These are phyloP conservation scores for Trichonephila inaurata DNA, from an alignment of 1,140 invertebrate genomes.

Conservation along the genomic window DNA sequence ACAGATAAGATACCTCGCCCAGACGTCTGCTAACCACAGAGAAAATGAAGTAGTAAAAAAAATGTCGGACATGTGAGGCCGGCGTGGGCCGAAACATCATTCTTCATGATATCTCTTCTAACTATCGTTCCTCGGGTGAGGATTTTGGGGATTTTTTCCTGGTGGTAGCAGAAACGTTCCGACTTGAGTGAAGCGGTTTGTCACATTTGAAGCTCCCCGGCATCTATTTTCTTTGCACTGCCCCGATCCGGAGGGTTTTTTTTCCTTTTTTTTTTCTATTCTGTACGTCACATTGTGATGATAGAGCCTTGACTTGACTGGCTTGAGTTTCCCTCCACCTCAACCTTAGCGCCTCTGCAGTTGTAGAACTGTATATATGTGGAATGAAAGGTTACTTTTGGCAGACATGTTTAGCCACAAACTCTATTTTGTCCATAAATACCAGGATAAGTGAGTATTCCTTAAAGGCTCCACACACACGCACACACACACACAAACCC, in stretches of 20 bases:
- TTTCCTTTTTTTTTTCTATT: neutral
- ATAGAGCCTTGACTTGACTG: conserved; percentile 4
- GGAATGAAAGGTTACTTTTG: neutral
- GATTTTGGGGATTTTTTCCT: conserved; percentile 19
- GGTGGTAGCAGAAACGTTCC: neutral
- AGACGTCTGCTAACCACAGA: conserved; percentile 29
- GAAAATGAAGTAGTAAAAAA: conserved; percentile 63
- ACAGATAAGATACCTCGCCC: conserved; percentile 56
- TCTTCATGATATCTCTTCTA: conserved; percentile 17
- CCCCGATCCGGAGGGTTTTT: neutral
- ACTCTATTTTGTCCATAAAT: neutral
- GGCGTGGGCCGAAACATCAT: conserved; percentile 31
- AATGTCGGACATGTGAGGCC: neutral
- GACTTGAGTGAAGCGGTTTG: conserved; percentile 48
- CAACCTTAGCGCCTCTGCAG: neutral
- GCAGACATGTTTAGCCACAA: neutral
- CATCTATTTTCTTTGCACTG: neutral
- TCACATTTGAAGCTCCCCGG: conserved; percentile 21
- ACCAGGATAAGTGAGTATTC: too few species aligned
- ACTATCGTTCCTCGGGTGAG: neutral
- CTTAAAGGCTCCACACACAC: too few species aligned
- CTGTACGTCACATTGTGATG: neutral
- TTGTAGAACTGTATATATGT: neutral
- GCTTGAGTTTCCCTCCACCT: neutral
- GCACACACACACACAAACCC: too few species aligned